phyloP scores from a whole-genome alignment of 2,888 invertebrate species.

The Tetheella fluctuosa region DNA sequence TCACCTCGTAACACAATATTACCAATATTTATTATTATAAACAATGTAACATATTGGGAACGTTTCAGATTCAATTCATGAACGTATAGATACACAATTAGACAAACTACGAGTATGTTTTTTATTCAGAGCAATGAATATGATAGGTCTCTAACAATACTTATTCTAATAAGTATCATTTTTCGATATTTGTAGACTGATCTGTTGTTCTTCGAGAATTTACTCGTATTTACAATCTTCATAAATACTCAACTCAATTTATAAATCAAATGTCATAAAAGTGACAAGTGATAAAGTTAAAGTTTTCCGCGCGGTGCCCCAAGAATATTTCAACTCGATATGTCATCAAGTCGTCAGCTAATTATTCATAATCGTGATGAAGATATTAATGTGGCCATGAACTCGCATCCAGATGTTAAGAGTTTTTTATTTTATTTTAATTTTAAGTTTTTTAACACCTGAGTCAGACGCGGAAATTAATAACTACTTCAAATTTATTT shows the following conservation, averaged over 20 bases:
- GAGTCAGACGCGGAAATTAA: slow-evolving; percentile 48
- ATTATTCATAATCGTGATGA: slow-evolving; percentile 59
- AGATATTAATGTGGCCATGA: slow-evolving; percentile 51
- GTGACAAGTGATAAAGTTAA: not conserved
- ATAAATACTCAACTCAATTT: not conserved
- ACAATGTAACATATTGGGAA: not conserved
- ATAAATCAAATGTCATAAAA: not conserved
- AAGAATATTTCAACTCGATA: slow-evolving; percentile 10
- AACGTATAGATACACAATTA: no score
- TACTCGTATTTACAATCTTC: no score
- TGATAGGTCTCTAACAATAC: no score
- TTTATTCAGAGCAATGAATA: no score
- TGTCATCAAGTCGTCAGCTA: slow-evolving; percentile 27
- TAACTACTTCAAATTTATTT: slow-evolving; percentile 41
- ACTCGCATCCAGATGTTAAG: slow-evolving; percentile 42
- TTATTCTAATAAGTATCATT: no score
- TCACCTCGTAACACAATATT: not conserved
- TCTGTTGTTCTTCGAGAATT: not conserved
- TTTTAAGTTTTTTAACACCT: slow-evolving; percentile 38
- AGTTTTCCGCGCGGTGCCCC: not conserved
- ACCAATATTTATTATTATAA: no score
- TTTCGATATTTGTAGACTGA: no score
- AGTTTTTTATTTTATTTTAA: slow-evolving; percentile 26
- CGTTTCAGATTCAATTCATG: no score
- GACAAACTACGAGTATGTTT: no score